Evolutionary conservation across 2,797 vertebrate species (phyloP).

Genomic region (Myotis pilosus): DNA sequence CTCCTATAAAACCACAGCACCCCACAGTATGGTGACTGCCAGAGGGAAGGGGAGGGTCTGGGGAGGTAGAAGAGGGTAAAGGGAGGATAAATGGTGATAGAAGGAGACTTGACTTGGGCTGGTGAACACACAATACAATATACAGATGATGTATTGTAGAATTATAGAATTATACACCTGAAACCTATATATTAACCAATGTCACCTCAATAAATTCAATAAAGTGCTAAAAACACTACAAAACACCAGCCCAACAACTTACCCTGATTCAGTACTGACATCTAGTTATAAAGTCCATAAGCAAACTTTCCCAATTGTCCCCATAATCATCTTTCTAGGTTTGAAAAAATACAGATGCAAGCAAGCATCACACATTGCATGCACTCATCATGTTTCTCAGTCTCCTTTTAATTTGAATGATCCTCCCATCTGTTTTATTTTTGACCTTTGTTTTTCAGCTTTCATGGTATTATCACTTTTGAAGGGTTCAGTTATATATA

Average conservation of each 20-base stretch:
- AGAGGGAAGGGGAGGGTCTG: too few species aligned
- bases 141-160: too few species aligned
- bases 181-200: too few species aligned
- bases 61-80: too few species aligned
- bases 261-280: not conserved
- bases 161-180: too few species aligned
- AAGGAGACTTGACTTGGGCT: too few species aligned
- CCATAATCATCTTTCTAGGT: not conserved
- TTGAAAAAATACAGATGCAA: not conserved
- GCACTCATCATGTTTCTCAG: fast-evolving
- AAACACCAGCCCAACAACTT: too few species aligned
- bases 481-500: not conserved
- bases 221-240: too few species aligned
- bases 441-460: not conserved
- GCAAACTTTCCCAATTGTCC: not conserved
- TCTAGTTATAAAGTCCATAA: fast-evolving
- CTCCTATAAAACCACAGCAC: not conserved
- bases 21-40: too few species aligned
- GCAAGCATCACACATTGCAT: fast-evolving
- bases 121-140: too few species aligned
- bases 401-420: not conserved
- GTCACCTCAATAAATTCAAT: too few species aligned
- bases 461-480: not conserved
- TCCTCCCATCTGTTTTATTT: not conserved
- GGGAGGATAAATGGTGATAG: too few species aligned